Percentiles rank a stretch among this genome's conserved stretches.
Evolutionary conservation across 2,797 vertebrate species (phyloP).

Genomic region (Octomys mimax): DNA sequence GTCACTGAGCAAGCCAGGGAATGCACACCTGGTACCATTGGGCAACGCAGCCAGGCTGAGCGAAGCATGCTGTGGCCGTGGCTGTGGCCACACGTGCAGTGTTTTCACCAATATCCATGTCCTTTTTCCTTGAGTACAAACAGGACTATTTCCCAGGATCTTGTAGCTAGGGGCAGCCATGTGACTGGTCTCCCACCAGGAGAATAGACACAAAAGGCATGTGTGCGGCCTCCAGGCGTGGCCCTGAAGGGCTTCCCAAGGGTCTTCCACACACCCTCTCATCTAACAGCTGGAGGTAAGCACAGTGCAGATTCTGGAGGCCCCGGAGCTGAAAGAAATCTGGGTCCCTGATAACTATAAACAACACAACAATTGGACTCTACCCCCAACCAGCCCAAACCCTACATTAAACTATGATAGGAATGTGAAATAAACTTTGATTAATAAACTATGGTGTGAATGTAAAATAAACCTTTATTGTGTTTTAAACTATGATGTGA

Average conservation of each 20-base stretch:
- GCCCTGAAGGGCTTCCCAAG: not conserved
- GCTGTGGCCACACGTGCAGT: not conserved
- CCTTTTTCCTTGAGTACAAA: not conserved
- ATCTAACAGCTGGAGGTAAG: too few relatives aligned
- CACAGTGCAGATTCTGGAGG: not conserved
- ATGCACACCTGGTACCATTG: not conserved
- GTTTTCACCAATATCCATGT: not conserved
- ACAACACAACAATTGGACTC: too few relatives aligned
- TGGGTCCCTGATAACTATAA: not conserved
- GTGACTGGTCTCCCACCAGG: not conserved
- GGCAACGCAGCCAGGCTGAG: not conserved
- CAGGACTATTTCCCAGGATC: not conserved
- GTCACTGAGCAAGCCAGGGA: not conserved
- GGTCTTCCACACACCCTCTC: not conserved
- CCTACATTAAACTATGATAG: not conserved
- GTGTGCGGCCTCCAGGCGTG: not conserved
- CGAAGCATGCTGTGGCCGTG: not conserved
- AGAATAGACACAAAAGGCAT: too few relatives aligned
- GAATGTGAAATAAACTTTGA: not conserved
- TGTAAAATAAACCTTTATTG: not conserved
- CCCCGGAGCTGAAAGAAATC: too few relatives aligned
- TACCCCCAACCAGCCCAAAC: not conserved
- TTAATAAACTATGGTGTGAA: not conserved
- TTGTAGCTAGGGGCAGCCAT: too few relatives aligned
- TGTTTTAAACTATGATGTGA: conserved; percentile 29